Evolutionary conservation across 2,113 vertebrate species (phyloP).

Genomic region (Conger conger): DNA sequence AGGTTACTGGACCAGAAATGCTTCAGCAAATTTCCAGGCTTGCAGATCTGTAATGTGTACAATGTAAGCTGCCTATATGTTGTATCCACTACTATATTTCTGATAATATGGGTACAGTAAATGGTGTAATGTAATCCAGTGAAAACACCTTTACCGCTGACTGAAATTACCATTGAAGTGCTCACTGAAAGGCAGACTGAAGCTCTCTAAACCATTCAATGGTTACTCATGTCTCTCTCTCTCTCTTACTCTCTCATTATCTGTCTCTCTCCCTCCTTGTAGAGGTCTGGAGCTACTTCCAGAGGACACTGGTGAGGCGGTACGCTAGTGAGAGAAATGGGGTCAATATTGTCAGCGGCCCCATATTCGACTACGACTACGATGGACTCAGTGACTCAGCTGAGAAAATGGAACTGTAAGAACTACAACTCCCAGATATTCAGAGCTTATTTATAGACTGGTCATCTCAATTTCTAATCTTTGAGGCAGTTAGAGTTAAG

Average conservation of each 20-base stretch:
- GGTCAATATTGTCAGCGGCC: slow-evolving; percentile 81
- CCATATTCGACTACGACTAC: slow-evolving; percentile 82
- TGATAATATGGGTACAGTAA: background rate
- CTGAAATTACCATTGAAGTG: background rate
- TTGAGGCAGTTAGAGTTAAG: too few species aligned
- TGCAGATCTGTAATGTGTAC: background rate
- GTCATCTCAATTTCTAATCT: too few species aligned
- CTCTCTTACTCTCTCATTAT: background rate
- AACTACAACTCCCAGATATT: background rate
- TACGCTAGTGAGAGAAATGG: slow-evolving; percentile 78
- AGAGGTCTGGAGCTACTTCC: slow-evolving; percentile 85
- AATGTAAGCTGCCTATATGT: background rate
- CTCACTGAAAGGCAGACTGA: background rate
- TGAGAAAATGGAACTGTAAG: slow-evolving; percentile 84
- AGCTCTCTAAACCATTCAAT: background rate
- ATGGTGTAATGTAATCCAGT: background rate
- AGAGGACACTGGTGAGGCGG: slow-evolving; percentile 75
- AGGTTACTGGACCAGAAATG: background rate
- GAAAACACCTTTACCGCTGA: background rate
- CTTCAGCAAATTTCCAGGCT: background rate
- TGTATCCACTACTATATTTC: background rate
- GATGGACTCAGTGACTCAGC: slow-evolving; percentile 79
- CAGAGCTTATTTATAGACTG: background rate
- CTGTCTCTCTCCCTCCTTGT: background rate
- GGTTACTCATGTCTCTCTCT: too few species aligned